These are phyloP conservation scores for Plusia festucae DNA, from an alignment of 2,888 invertebrate species.

Conservation along the genomic window DNA sequence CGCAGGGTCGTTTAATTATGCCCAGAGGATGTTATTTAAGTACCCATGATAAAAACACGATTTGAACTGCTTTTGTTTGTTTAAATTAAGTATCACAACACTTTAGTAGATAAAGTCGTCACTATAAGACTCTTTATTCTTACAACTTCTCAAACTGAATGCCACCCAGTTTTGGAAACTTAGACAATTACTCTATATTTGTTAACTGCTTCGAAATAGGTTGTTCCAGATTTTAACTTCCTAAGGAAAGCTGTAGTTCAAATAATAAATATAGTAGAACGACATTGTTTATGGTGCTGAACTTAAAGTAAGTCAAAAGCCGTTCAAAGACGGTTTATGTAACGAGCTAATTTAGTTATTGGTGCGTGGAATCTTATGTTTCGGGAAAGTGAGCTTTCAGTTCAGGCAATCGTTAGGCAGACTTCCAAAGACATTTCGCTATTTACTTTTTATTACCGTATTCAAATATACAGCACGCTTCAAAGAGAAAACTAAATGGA, in stretches of 20 bases:
- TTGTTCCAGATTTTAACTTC: not conserved
- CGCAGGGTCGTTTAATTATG: not conserved
- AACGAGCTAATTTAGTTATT: slow-evolving; percentile 1
- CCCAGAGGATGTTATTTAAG: not conserved
- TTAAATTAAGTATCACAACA: not conserved
- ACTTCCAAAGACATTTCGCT: slow-evolving; percentile 5
- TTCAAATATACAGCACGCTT: not conserved
- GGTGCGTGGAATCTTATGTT: not conserved
- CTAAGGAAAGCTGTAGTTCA: not conserved
- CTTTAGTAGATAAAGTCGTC: not conserved
- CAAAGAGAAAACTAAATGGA: slow-evolving; percentile 1
- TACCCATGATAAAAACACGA: not conserved
- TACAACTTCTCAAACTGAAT: not conserved
- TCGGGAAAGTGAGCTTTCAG: not conserved
- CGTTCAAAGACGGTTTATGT: not conserved
- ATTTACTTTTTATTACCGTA: slow-evolving; percentile 6
- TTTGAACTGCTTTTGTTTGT: not conserved
- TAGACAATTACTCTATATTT: slow-evolving; percentile 1
- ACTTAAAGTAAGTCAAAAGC: not conserved
- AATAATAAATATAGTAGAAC: not conserved
- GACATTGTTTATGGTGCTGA: not conserved
- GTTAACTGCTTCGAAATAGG: not conserved
- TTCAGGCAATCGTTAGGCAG: slow-evolving; percentile 6
- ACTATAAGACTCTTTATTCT: not conserved
- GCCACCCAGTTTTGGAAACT: not conserved